These are phyloP conservation scores for Lepidostoma basale DNA, from an alignment of 1,140 invertebrate genomes.

Conservation along the genomic window DNA sequence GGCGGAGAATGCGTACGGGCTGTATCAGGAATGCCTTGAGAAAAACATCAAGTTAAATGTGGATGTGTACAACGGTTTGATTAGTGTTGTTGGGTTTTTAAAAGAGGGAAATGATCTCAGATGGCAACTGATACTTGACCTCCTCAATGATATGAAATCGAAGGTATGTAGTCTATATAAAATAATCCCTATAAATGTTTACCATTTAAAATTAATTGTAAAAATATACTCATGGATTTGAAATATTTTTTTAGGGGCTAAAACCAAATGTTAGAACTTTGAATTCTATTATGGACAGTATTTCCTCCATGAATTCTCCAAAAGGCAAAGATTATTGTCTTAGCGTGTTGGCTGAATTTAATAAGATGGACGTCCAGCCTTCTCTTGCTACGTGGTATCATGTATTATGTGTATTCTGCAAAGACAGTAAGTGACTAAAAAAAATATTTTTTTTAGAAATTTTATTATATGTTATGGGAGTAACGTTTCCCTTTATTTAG, in stretches of 20 bases:
- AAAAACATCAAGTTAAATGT: conserved; percentile 69
- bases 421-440: conserved; percentile 60
- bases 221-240: too few species aligned
- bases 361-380: conserved; percentile 71
- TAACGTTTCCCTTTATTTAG: too few species aligned
- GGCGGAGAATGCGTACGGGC: conserved; percentile 65
- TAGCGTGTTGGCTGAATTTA: conserved; percentile 73
- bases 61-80: conserved; percentile 73
- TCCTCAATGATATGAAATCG: conserved; percentile 67
- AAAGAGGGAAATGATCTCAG: conserved; percentile 68
- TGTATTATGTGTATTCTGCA: conserved; percentile 70
- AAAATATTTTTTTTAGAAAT: conserved; percentile 1
- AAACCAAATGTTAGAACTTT: conserved; percentile 77
- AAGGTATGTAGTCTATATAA: conserved; percentile 55
- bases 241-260: conserved; percentile 54
- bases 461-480: neutral
- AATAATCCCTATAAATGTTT: too few species aligned
- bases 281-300: conserved; percentile 69
- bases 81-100: conserved; percentile 65
- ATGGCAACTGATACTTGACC: conserved; percentile 65
- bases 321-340: conserved; percentile 50
- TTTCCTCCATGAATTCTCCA: neutral
- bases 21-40: conserved; percentile 71
- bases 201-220: too few species aligned
- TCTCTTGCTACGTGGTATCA: conserved; percentile 76